A percentile compares a stretch with the other conserved stretches of the same genome.
Conservation (phyloP, 2,797 vertebrate genomes). For the Gambusia yucatana region DNA sequence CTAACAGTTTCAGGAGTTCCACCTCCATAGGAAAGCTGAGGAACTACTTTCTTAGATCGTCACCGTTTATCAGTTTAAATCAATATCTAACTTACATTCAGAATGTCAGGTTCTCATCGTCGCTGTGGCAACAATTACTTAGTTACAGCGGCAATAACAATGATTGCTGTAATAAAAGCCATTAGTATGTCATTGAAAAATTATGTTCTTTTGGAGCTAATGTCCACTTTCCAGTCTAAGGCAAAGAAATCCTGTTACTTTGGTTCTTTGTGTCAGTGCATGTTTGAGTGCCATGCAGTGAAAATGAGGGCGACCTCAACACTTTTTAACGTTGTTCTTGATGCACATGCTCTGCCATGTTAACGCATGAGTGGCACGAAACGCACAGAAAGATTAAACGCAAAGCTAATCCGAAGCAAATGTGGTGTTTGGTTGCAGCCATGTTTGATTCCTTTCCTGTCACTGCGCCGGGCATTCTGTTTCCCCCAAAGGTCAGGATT, state of each 20-base stretch:
- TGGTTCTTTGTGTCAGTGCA: not conserved
- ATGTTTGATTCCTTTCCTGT: not conserved
- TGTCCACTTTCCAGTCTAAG: constrained; percentile 21
- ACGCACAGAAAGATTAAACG: not conserved
- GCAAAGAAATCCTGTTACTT: constrained; percentile 39
- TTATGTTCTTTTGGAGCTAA: constrained; percentile 3
- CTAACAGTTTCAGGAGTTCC: not conserved
- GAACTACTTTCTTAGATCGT: not conserved
- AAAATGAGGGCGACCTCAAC: constrained; percentile 18
- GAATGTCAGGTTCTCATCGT: not conserved
- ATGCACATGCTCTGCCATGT: not conserved
- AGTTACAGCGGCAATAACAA: not conserved
- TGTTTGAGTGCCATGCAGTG: not conserved
- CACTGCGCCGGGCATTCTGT: not conserved
- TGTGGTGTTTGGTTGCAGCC: not conserved
- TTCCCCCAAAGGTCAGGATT: constrained; percentile 21
- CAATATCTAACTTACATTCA: not conserved
- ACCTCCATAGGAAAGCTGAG: not conserved
- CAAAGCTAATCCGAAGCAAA: constrained; percentile 2
- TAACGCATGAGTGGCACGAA: not conserved
- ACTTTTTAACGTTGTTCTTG: constrained; percentile 16
- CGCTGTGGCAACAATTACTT: not conserved
- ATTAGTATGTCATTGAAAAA: not conserved
- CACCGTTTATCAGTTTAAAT: not conserved
- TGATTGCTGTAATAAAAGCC: not conserved